Evolutionary conservation across 1,140 invertebrate species (phyloP), one percentile per base, ranked within the genome.

Genomic region (Cardiocondyla obscurior): DNA sequence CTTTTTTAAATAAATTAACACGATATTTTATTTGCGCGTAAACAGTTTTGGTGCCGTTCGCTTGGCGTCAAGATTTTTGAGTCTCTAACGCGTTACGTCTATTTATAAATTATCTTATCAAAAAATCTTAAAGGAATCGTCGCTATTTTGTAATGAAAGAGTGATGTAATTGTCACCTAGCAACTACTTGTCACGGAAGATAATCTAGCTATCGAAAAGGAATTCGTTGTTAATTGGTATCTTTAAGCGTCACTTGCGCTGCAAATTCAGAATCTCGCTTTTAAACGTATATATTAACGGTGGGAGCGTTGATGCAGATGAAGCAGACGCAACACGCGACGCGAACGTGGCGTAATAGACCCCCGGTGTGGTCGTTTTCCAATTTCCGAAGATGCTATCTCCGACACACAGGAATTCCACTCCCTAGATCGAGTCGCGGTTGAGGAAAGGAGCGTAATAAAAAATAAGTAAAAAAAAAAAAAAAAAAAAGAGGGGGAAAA

Each of bases 381-480:
- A 67, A 77, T 77, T 77, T 77, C 58, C 60, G 14, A 77, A 67
- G 74, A 77, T 77, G 30, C 74, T 77, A 77, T 77, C 74, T 77
- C 19, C 30, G 60, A 1, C n/a, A 49, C 28, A 22, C 28, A 49
- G 60, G 44, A 67, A 77, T 77, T 65, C 44, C n/a, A 77, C 22
- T 51, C 58, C 58, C 30, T 33, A 49, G 73, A 76, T 2, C 58
- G 42, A 36, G 73, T 65, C 30, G 39, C 42, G 30, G 60, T 39
- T 58, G 33, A 46, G 33, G 39, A 77, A 39, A 51, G 19, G 16
- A 10, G 10, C 46, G 51, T 76, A 76, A 64, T 28, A 49, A 51
- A 64, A 25, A n/a, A n/a, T n/a, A n/a, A n/a, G 51, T 76, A 76
- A 64, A n/a, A 49, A 51, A 64, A 25, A n/a, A n/a, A n/a, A n/a